Evolutionary conservation across 64 coral and sea anemone species (phyloP).

Genomic region (Astreopora myriophthalma): DNA sequence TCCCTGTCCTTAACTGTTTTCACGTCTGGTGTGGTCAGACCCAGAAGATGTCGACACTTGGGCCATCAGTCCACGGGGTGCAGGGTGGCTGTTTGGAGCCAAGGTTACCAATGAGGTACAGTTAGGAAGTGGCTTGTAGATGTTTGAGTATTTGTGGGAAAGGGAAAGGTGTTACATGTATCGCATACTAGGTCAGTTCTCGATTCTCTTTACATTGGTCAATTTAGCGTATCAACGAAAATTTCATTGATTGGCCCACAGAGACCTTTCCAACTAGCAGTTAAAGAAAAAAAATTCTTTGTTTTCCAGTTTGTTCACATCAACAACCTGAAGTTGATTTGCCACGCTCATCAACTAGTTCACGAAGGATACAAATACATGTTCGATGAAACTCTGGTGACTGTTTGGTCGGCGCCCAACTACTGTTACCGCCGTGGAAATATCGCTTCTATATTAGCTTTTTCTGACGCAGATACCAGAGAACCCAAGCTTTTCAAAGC

Average conservation of each 20-base stretch:
- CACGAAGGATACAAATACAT: conserved; percentile 99
- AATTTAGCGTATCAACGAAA: too few relatives aligned
- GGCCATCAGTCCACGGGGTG: conserved; percentile 96
- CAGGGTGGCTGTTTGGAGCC: conserved; percentile 97
- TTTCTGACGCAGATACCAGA: conserved; percentile 89
- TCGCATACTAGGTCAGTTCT: too few relatives aligned
- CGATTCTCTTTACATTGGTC: too few relatives aligned
- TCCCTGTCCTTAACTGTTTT: conserved; percentile 57
- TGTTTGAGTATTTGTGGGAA: not conserved
- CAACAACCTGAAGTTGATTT: conserved; percentile 98
- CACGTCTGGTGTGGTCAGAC: conserved; percentile 96
- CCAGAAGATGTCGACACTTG: conserved; percentile 98
- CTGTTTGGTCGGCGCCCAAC: conserved; percentile 98
- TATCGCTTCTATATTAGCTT: conserved; percentile 96
- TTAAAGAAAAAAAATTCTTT: too few relatives aligned
- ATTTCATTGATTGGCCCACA: too few relatives aligned
- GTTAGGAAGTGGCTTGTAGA: too few relatives aligned
- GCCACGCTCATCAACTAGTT: conserved; percentile 90
- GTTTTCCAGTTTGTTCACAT: conserved; percentile 91
- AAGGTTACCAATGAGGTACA: conserved; percentile 94
- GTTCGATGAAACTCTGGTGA: conserved; percentile 98
- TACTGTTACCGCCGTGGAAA: conserved; percentile 99
- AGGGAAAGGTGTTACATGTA: too few relatives aligned
- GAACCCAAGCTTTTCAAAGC: conserved; percentile 98
- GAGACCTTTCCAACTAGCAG: too few relatives aligned